Conservation (phyloP, 2,888 invertebrate genomes). For the Oegoconia quadripuncta region DNA sequence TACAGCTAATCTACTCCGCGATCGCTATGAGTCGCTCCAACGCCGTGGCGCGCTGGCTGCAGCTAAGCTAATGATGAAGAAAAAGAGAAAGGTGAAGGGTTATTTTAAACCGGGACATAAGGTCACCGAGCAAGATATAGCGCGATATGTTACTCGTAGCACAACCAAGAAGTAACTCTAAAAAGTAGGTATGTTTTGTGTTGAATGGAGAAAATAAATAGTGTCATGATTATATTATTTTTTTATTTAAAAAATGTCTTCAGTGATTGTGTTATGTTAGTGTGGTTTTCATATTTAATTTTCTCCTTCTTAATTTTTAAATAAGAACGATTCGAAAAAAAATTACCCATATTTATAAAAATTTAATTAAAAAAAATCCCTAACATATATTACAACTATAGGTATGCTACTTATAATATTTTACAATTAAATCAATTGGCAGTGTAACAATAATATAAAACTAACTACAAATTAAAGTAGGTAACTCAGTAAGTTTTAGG, state of each 20-base stretch:
- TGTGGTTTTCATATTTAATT: too few relatives aligned
- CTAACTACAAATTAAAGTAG: slow-evolving; percentile 43
- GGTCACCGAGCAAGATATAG: slow-evolving; percentile 50
- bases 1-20: slow-evolving; percentile 86
- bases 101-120: slow-evolving; percentile 81
- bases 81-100: slow-evolving; percentile 85
- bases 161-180: neutral
- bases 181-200: neutral
- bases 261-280: too few relatives aligned
- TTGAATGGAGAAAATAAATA: neutral
- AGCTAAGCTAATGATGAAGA: slow-evolving; percentile 80
- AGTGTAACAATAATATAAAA: slow-evolving; percentile 43
- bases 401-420: slow-evolving; percentile 48
- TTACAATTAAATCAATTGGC: slow-evolving; percentile 54
- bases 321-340: neutral
- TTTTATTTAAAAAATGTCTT: too few relatives aligned
- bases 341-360: slow-evolving; percentile 34
- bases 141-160: neutral
- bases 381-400: slow-evolving; percentile 45
- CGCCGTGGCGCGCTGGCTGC: slow-evolving; percentile 94
- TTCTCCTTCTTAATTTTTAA: too few relatives aligned
- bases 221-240: too few relatives aligned
- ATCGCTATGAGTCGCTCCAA: slow-evolving; percentile 92
- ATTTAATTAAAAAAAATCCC: slow-evolving; percentile 53
- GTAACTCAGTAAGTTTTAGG: slow-evolving; percentile 49